Base-by-base conservation (phyloP, 1,140 invertebrate species). In the Drosophila hydei region DNA sequence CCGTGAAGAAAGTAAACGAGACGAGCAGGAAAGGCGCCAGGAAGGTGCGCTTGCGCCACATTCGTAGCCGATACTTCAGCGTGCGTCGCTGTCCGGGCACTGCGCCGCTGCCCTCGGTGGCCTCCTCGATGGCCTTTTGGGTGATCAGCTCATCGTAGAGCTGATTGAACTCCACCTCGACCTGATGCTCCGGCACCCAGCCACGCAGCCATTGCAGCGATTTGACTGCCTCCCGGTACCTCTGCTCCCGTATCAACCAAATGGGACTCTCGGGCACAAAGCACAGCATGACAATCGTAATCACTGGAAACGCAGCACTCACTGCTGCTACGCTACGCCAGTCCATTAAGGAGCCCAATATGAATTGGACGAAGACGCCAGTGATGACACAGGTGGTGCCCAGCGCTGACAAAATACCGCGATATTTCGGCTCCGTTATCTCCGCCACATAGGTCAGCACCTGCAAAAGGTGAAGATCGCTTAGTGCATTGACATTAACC, bases 401-500 rank as follows among this genome's bases (percentile, higher is more conserved):
- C 11, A 95, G 94, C 1, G 96, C 95, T 1, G 95, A 93, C 14
- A 97, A 90, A 67, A 95, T 94, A 4, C 96, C 96, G 27, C 96
- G 93, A 11, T 96, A 91, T 79, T 95, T 94, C 0, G 96, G 96
- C 76, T 96, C 94, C 2, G 95, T 96, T 7, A 96, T 94, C 91
- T 96, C 96, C 2, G 96, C 95, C 8, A 96, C 95, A 85, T 96
- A 96, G 0, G 96, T 96, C 73, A 96, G 91, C 51, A 95, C 94
- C 94, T 95, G 69, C 50, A 81, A 80, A 60, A 68, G 30, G 14
- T 52, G 27, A 68, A 68, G 58, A 54, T 56, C 50, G 48, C 38
- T 55, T 5, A 47, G 47, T 48, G 42, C 18, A 14, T 67, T 52
- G 55, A 11, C 55, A 50, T 71, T 36, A 40, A 33, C 27, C 14